These are phyloP conservation scores for Hyaena hyaena DNA, from an alignment of 2,113 vertebrate species.

Conservation along the genomic window DNA sequence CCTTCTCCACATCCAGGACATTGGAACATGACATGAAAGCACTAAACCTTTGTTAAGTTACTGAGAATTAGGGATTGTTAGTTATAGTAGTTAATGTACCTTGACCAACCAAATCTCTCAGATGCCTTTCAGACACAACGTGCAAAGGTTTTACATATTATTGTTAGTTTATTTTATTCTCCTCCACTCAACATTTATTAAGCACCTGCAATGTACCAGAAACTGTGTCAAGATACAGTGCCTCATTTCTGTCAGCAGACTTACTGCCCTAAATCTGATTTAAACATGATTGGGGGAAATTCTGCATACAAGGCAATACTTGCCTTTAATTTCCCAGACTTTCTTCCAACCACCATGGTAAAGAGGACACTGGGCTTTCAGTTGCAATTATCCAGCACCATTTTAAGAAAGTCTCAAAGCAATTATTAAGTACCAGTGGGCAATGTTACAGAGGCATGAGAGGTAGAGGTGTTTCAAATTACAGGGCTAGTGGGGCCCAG, in stretches of 20 bases:
- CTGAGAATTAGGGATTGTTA: background rate
- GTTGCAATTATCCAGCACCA: background rate
- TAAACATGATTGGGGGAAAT: background rate
- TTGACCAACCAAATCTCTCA: background rate
- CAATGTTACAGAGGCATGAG: background rate
- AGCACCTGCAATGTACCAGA: background rate
- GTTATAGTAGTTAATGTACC: background rate
- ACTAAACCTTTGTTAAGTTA: background rate
- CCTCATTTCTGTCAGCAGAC: background rate
- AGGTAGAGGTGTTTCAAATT: constrained; percentile 6
- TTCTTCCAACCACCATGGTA: background rate
- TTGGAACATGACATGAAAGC: background rate
- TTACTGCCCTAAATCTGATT: background rate
- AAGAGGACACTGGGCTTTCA: background rate
- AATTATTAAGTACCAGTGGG: background rate
- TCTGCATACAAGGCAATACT: background rate
- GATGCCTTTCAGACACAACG: background rate
- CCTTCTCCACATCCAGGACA: background rate
- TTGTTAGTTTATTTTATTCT: background rate
- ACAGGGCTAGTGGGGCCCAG: background rate
- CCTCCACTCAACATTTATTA: background rate
- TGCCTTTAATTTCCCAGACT: background rate
- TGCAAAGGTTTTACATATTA: background rate
- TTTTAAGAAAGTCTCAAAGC: constrained; percentile 1
- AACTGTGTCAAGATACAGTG: background rate